Evolutionary conservation across 1,140 invertebrate genomes (phyloP), one percentile per base, ranked within the genome.

Genomic region (Prorops nasuta): DNA sequence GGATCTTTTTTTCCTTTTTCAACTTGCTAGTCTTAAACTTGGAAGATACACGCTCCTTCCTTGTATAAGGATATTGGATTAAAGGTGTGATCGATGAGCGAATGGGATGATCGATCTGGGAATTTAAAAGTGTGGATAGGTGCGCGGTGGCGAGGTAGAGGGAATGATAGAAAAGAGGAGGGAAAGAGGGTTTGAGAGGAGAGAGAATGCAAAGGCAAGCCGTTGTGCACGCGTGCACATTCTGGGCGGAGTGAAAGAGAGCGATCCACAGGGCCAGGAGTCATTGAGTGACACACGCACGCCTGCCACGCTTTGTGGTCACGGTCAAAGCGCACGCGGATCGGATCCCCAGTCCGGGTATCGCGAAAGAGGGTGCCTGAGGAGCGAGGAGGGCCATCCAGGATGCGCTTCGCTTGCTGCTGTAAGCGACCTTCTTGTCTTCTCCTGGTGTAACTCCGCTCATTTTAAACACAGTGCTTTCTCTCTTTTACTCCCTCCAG

Each of bases 231-330:
- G 71, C 68, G 71, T 74, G 71, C 69, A 74, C 54, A 58, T 72
- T 68, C 61, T 70, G 72, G 72, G 71, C 71, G 71, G 70, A 62
- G 60, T 60, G 56, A 46, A 36, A 56, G 50, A 58, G 20, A 51
- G 43, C 58, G 55, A 65, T 69, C 57, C 61, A 45, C 38, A 57
- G 56, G 58, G 66, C 60, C 56, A 67, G 64, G 61, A 72, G 72
- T 69, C 66, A 71, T 52, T 61, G 60, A 71, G 71, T 74, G 72
- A 75, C 71, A 73, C 72, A 75, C 60, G 66, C 63, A 65, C 70
- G 67, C 58, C 66, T 63, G 66, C 71, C 70, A 74, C 67, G 70
- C 71, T 71, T 66, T 55, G 65, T 73, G 67, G 63, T 64, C 60
- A 74, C 66, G 64, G 61, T 72, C 67, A 69, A 64, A 69, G 63